Conservation (phyloP, 2,797 vertebrate species). For the Lithobates pipiens region DNA sequence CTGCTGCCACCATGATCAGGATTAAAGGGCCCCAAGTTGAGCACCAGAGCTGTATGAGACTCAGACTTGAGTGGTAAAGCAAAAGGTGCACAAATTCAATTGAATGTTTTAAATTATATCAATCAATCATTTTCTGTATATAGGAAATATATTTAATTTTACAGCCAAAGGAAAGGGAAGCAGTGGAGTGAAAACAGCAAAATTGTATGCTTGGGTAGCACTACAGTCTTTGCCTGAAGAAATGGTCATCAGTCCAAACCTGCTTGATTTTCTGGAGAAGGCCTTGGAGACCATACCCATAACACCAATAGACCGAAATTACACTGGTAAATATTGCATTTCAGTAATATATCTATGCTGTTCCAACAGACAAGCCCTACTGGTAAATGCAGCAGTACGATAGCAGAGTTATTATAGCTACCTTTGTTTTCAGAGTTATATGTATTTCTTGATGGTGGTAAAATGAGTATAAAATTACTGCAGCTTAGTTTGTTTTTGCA, state of each 20-base stretch:
- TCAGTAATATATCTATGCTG: neutral
- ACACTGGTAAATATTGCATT: conserved; percentile 76
- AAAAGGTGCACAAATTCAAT: no score
- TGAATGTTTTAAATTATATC: neutral
- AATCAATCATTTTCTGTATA: neutral
- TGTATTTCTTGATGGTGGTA: no score
- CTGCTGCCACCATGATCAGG: no score
- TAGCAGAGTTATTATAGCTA: no score
- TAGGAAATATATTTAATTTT: conserved; percentile 46
- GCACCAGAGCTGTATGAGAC: no score
- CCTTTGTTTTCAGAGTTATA: no score
- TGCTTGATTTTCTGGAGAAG: conserved; percentile 96
- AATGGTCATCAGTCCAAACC: conserved; percentile 98
- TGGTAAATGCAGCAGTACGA: no score
- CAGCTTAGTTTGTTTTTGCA: no score
- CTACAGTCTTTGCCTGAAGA: conserved; percentile 97
- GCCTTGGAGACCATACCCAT: conserved; percentile 98
- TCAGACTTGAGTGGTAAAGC: no score
- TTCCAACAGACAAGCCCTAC: no score
- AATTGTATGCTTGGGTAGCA: conserved; percentile 97
- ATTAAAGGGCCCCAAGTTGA: no score
- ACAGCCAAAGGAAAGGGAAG: conserved; percentile 94
- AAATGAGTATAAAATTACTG: no score
- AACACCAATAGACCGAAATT: conserved; percentile 94
- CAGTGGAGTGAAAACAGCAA: conserved; percentile 93